Percentiles rank a stretch among this genome's conserved stretches.
phyloP scores from a whole-genome alignment of 2,888 invertebrate genomes.

The Salpingus planirostris region DNA sequence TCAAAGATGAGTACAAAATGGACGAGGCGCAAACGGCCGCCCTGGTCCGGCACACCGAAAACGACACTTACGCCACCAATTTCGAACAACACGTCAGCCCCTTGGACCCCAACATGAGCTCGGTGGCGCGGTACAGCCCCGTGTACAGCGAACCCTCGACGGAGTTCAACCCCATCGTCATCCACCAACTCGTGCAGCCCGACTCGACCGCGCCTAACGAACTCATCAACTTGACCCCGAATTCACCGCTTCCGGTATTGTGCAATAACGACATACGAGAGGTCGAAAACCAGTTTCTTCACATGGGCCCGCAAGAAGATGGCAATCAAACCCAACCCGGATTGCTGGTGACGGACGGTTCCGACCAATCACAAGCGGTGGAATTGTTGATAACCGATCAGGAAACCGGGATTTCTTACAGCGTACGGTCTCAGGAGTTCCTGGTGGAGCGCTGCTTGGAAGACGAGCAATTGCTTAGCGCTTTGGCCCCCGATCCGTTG shows the following conservation, averaged over 20 bases:
- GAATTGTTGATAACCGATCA: slow-evolving; percentile 41
- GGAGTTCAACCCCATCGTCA: slow-evolving; percentile 33
- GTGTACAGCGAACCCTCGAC: slow-evolving; percentile 37
- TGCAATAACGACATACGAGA: slow-evolving; percentile 29
- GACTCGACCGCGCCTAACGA: slow-evolving; percentile 18
- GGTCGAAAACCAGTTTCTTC: slow-evolving; percentile 29
- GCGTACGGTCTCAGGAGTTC: slow-evolving; percentile 31
- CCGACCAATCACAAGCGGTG: slow-evolving; percentile 21
- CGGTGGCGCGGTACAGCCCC: slow-evolving; percentile 53
- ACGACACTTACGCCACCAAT: slow-evolving; percentile 23
- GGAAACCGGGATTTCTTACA: slow-evolving; percentile 34
- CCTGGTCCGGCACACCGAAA: no score
- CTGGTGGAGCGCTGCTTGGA: slow-evolving; percentile 35
- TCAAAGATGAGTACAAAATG: slow-evolving; percentile 34
- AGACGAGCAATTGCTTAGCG: slow-evolving; percentile 34
- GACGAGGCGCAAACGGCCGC: no score
- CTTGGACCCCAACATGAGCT: slow-evolving; percentile 47
- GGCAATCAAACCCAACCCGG: slow-evolving; percentile 6
- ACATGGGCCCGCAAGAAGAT: slow-evolving; percentile 22
- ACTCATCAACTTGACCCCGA: slow-evolving; percentile 9
- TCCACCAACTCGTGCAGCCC: slow-evolving; percentile 32
- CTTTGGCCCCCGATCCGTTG: slow-evolving; percentile 30
- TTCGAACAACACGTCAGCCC: slow-evolving; percentile 38
- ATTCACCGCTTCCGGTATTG: slow-evolving; percentile 25
- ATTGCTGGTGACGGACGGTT: slow-evolving; percentile 6